Percentiles rank a stretch among this genome's conserved stretches.
Conservation (phyloP, 1,140 invertebrate species). For the Lanistes nyassanus region DNA sequence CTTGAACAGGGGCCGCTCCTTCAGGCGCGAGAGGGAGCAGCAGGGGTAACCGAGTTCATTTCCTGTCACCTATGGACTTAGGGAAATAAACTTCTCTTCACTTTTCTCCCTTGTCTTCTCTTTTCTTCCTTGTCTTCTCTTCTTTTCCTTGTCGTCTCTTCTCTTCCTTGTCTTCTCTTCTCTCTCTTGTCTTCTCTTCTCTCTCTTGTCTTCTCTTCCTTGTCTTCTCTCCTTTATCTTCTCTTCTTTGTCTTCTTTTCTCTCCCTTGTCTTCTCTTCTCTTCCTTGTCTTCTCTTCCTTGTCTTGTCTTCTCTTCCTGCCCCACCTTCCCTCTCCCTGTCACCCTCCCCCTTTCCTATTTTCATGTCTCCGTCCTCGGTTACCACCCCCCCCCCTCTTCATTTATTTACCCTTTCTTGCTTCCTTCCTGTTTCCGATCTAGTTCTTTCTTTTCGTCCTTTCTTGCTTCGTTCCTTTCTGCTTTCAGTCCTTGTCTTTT, state of each 20-base stretch:
- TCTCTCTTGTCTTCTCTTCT: not conserved
- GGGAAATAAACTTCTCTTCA: too few species aligned
- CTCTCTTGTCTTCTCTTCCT: constrained; percentile 13
- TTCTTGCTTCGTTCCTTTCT: not conserved
- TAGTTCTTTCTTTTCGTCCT: not conserved
- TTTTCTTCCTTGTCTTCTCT: not conserved
- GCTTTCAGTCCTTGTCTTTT: not conserved
- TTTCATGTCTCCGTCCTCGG: not conserved
- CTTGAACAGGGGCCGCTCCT: too few species aligned
- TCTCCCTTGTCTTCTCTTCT: not conserved
- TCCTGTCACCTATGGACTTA: too few species aligned
- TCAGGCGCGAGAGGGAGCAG: too few species aligned
- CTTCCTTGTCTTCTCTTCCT: not conserved
- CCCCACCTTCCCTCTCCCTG: not conserved
- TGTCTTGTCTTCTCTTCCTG: not conserved
- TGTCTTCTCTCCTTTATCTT: constrained; percentile 9
- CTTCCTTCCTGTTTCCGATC: not conserved
- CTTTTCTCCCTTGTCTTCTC: not conserved
- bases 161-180: not conserved
- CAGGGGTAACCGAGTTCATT: too few species aligned
- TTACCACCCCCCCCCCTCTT: not conserved
- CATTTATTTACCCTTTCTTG: not conserved
- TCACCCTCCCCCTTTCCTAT: not conserved
- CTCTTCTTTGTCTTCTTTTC: not conserved
- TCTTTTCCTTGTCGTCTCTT: not conserved